Base-by-base conservation (phyloP, 2,797 vertebrate genomes). In the Chiroxiphia lanceolata region DNA sequence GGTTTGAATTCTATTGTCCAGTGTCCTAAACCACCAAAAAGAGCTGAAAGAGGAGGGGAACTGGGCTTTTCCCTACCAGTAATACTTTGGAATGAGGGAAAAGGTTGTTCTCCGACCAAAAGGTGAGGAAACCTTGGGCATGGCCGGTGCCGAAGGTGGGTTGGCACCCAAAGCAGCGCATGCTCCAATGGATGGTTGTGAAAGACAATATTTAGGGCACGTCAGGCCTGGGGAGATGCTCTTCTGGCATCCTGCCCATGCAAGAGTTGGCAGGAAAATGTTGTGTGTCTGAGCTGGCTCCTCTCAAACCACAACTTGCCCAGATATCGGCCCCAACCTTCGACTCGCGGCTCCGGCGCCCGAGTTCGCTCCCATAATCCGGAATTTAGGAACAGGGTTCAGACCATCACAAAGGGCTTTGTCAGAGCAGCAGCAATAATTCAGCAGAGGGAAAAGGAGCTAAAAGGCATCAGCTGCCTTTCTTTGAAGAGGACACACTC, bases 131-230 rank as follows among this genome's bases (percentile, higher is more conserved):
- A 20, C 50, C 64, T 47, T 16, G 38, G 48, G 40, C 40, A 64
- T 0, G 0, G 38, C 29, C 23, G 36, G 3, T 19, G 26, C 20
- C 29, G 0, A 20, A 20, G 0, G 0, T 4, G 0, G 31, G 15
- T 26, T 48, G 29, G 16, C 50, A 48, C 26, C 23, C 21, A 13
- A 26, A 91, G 22, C 14, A 29, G 44, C 18, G 14, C 1, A 0
- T 51, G 36, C 13, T 85, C 9, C 21, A 26, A 50, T 4, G 21
- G 77, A 22, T 59, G 31, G 80, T 48, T 83, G 36, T 29, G 38
- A 34, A 80, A 72, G 78, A 45, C 15, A 54, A 36, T 71, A 80
- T 83, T 82, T 89, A 42, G 53, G 67, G 11, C 67, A 51, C 8
- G 16, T 23, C 50, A 47, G 27, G 54, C 33, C 57, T 0, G 5